A percentile compares a stretch with the other conserved stretches of the same genome.
Conservation (phyloP, 1,140 invertebrate genomes). For the Drosophila nikananu region DNA sequence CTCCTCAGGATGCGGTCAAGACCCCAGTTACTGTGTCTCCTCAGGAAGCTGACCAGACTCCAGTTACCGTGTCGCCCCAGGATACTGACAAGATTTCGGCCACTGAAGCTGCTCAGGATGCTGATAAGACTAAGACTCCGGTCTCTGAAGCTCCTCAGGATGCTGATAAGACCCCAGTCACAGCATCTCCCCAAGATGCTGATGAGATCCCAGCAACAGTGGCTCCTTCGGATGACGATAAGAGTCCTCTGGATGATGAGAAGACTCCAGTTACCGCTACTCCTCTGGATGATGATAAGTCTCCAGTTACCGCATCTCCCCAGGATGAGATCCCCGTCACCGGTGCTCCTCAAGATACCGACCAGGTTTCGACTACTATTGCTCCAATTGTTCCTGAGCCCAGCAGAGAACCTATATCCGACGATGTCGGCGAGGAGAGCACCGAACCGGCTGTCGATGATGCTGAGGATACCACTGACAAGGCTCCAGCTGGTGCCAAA, state of each 20-base stretch:
- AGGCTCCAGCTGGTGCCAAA: constrained; percentile 41
- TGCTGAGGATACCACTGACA: constrained; percentile 52
- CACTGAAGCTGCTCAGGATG: constrained; percentile 10
- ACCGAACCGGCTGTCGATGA: constrained; percentile 42
- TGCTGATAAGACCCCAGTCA: constrained; percentile 28
- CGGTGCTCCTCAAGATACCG: constrained; percentile 30
- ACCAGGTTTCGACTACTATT: constrained; percentile 44
- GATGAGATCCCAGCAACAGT: constrained; percentile 44
- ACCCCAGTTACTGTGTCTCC: constrained; percentile 35
- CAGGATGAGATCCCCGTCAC: constrained; percentile 32
- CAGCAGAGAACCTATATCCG: constrained; percentile 40
- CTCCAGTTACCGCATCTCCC: constrained; percentile 32
- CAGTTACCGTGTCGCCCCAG: constrained; percentile 42
- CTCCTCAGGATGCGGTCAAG: constrained; percentile 30
- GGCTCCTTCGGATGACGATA: constrained; percentile 20
- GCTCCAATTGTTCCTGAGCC: constrained; percentile 50
- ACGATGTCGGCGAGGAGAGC: constrained; percentile 49
- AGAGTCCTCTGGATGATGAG: constrained; percentile 35
- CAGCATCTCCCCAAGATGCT: constrained; percentile 27
- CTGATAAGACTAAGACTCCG: constrained; percentile 45
- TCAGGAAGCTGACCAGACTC: constrained; percentile 53
- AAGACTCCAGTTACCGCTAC: constrained; percentile 33
- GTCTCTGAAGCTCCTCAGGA: constrained; percentile 10
- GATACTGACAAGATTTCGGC: constrained; percentile 37
- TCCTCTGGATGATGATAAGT: constrained; percentile 41